phyloP scores from a whole-genome alignment of 2,888 invertebrate genomes.

The Agriopis marginaria region DNA sequence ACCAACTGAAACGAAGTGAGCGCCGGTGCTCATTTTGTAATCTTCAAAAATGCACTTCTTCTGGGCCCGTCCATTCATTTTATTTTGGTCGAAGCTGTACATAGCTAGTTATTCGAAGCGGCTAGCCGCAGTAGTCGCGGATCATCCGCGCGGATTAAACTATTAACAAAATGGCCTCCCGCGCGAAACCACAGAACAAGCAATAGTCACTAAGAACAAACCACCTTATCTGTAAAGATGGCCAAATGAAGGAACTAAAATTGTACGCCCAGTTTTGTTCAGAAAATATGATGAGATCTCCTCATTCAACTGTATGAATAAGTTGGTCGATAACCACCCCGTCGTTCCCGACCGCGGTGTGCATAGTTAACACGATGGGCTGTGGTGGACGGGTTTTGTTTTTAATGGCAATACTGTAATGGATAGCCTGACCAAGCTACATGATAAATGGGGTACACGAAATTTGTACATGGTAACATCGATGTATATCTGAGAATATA shows the following conservation, averaged over 20 bases:
- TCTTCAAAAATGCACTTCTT: too few relatives aligned
- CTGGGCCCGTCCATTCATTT: too few relatives aligned
- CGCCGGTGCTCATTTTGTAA: too few relatives aligned
- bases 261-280: not conserved
- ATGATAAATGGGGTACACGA: not conserved
- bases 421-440: not conserved
- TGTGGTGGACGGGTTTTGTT: conserved; percentile 42
- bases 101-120: conserved; percentile 70
- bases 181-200: conserved; percentile 42
- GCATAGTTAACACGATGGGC: conserved; percentile 55
- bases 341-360: conserved; percentile 16
- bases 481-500: too few relatives aligned
- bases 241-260: not conserved
- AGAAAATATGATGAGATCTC: not conserved
- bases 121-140: conserved; percentile 53
- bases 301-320: too few relatives aligned
- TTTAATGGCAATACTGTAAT: conserved; percentile 24
- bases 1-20: too few relatives aligned
- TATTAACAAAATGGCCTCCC: conserved; percentile 76
- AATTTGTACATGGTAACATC: not conserved
- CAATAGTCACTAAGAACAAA: conserved; percentile 47
- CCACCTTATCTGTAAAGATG: not conserved
- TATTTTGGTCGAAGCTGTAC: too few relatives aligned
- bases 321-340: conserved; percentile 33
- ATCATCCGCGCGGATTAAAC: conserved; percentile 77